Base-by-base conservation (phyloP, 2,888 invertebrate species). In the Pandemis cinnamomeana region DNA sequence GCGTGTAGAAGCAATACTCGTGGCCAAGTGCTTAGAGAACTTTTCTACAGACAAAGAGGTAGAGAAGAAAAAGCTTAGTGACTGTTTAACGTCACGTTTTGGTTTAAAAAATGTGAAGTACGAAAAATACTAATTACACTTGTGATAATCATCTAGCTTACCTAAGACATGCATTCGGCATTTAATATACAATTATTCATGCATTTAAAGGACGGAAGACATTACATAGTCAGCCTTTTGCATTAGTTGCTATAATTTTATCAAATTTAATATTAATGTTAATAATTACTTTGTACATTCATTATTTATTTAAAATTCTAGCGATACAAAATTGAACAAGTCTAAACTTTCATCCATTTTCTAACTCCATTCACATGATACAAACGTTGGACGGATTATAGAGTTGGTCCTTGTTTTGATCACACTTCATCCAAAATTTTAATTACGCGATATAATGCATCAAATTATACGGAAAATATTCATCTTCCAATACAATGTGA, bases 41-140 rank as follows among this genome's bases (percentile, higher is more conserved):
- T 80, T 83, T 82, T 84, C 81, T 84, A 82, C 80, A 67, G 64
- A 41, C 71, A 79, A 36, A 78, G 63, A 78, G 71, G 75, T 81
- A 84, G 83, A 85, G 82, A 85, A 83, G 82, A 76, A 80, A 81
- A 84, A 87, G 85, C 81, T 63, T 75, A 75, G 74, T 66, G 61
- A 71, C 72, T 62, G 73, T 75, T 66, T 71, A 75, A 78, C 79
- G 70, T 71, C 77, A 75, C 80, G 78, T 81, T 82, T 79, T 77
- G 75, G 68, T 42, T 64, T 3, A 76, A 72, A 73, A 81, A 82
- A 82, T 81, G 78, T 76, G 76, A 79, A 78, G 79, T 80, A 80
- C 75, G 71, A 64, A 75, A 70, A 58, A 6, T 67, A 73, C 36
- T 53, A 76, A 53, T 55, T 69, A 69, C 73, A 70, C 72, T 75